Percentiles rank a stretch among this genome's conserved stretches.
phyloP scores from a whole-genome alignment of 2,113 vertebrate genomes.

The Grammomys surdaster region DNA sequence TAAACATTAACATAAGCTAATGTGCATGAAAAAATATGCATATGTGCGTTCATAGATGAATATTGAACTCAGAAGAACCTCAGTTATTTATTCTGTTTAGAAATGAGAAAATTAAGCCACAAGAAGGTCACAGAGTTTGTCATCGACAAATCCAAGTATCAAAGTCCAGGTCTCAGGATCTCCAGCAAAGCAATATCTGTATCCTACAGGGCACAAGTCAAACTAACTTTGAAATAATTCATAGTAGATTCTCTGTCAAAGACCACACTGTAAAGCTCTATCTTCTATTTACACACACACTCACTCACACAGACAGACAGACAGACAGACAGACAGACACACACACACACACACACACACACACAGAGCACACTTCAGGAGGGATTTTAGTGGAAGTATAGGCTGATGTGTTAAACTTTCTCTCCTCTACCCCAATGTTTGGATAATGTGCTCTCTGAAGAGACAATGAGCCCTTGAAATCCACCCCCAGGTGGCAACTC shows the following conservation, averaged over 20 bases:
- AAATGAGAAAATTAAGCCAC: constrained; percentile 21
- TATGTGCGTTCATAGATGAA: not conserved
- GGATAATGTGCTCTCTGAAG: not conserved
- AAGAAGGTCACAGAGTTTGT: not conserved
- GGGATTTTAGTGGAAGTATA: constrained; percentile 52
- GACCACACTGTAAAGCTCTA: not conserved
- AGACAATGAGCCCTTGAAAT: not conserved
- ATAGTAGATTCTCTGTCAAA: not conserved
- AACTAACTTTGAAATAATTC: constrained; percentile 56
- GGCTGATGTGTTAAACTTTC: not conserved
- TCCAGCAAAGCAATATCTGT: not conserved
- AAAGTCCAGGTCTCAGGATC: not conserved
- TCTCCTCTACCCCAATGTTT: not conserved
- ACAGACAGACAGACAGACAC: not conserved
- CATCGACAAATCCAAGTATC: not conserved
- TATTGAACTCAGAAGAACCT: not conserved
- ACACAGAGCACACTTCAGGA: not conserved
- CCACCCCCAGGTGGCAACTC: not conserved
- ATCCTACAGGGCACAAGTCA: not conserved
- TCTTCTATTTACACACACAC: not conserved
- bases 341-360: not conserved
- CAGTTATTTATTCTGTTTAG: not conserved
- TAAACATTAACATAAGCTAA: not conserved
- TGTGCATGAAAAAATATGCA: not conserved
- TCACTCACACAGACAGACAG: not conserved